Percentiles rank a stretch among this genome's conserved stretches.
phyloP scores from a whole-genome alignment of 1,140 invertebrate species.

The Leptonema lineaticorne region DNA sequence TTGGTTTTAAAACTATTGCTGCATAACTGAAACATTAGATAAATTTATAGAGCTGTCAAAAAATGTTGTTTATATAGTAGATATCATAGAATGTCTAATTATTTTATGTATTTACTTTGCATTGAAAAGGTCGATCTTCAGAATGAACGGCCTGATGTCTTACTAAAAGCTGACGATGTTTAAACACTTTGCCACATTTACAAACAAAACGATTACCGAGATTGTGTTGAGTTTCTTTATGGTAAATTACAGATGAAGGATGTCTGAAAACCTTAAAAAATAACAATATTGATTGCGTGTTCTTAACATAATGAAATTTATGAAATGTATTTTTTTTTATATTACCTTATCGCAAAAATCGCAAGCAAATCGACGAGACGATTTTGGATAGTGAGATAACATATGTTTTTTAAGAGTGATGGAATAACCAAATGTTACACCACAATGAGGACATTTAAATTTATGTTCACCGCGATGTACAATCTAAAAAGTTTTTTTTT shows the following conservation, averaged over 20 bases:
- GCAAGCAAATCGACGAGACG: conserved; percentile 60
- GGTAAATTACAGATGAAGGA: conserved; percentile 67
- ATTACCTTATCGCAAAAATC: conserved; percentile 69
- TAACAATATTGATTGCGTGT: conserved; percentile 19
- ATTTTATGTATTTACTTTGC: conserved; percentile 48
- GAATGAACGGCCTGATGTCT: conserved; percentile 72
- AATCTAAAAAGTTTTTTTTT: conserved; percentile 44
- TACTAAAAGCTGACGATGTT: conserved; percentile 68
- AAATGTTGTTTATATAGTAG: not conserved
- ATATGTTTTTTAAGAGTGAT: conserved; percentile 61
- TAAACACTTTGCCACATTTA: conserved; percentile 70
- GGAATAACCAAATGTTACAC: conserved; percentile 58
- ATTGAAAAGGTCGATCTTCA: conserved; percentile 61
- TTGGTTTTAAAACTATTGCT: conserved; percentile 69
- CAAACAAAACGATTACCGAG: conserved; percentile 66
- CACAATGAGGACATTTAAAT: conserved; percentile 60
- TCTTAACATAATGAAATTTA: too few relatives aligned
- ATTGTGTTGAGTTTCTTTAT: conserved; percentile 70
- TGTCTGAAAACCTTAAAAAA: conserved; percentile 49
- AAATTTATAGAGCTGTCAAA: not conserved
- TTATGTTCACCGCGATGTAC: conserved; percentile 58
- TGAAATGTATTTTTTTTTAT: too few relatives aligned
- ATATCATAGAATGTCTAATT: not conserved
- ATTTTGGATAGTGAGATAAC: conserved; percentile 54
- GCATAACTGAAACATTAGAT: conserved; percentile 53